Percentiles rank a stretch among this genome's conserved stretches.
These are phyloP conservation scores for Epinephelus awoara DNA, from an alignment of 2,797 vertebrate species.

Conservation along the genomic window DNA sequence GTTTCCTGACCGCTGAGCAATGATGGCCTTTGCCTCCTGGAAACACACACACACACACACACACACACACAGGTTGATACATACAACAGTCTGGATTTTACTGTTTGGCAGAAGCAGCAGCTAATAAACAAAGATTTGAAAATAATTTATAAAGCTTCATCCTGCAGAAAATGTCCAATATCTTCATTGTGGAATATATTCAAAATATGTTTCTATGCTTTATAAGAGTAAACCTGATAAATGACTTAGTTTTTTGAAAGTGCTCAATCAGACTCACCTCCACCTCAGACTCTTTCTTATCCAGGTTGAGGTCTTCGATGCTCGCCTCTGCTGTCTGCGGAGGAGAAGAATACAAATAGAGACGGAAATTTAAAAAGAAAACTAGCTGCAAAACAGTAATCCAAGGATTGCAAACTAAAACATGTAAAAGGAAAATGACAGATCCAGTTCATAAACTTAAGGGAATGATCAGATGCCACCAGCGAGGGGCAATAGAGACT, in stretches of 20 bases:
- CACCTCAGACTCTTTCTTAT: slow-evolving; percentile 94
- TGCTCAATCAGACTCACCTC: slow-evolving; percentile 86
- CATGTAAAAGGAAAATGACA: neutral
- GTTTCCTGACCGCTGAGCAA: slow-evolving; percentile 95
- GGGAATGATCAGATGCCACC: slow-evolving; percentile 5
- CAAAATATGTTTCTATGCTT: neutral
- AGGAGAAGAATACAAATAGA: neutral
- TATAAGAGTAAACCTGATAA: neutral
- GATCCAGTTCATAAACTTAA: neutral
- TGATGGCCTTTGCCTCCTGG: slow-evolving; percentile 97
- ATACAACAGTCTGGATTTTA: neutral
- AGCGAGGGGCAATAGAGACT: slow-evolving; percentile 62
- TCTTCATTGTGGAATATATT: neutral
- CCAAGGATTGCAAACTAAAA: neutral
- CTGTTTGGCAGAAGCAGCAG: neutral
- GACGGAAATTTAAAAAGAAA: neutral
- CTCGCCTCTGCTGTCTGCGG: slow-evolving; percentile 89
- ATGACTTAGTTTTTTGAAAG: too few relatives aligned
- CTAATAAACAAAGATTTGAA: neutral
- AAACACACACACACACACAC: slow-evolving; percentile 13
- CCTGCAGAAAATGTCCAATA: neutral
- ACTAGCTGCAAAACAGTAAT: neutral
- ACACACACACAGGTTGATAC: neutral
- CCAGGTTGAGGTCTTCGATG: slow-evolving; percentile 88
- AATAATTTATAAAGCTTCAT: neutral